Evolutionary conservation across 2,888 invertebrate genomes (phyloP), one percentile per base, ranked within the genome.

Genomic region (Nematopogon swammerdamellus): DNA sequence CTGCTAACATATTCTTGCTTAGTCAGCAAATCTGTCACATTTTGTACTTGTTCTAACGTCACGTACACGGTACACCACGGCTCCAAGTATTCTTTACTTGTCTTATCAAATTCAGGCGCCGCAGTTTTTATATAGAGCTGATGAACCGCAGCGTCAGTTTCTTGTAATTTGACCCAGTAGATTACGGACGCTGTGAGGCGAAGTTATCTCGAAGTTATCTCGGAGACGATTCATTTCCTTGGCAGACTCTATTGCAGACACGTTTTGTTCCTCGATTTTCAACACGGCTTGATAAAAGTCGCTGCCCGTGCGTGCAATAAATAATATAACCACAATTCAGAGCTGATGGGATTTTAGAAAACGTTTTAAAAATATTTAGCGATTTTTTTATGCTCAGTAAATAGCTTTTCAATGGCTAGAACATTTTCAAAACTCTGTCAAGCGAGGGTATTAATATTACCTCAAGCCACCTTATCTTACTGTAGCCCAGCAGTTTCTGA

Each of bases 341-440:
- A n/a, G n/a, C n/a, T n/a, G n/a, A 57, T 54, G 50, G 58, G 54
- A 55, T 60, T 50, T 56, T 58, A 54, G 53, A 60, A 61, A 57
- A 60, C 56, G 49, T 49, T 55, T 57, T 58, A 60, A 55, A 58
- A 45, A 50, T 57, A 47, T 29, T 29, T 20, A 48, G 59, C 60
- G 52, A 60, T 60, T 61, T 58, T 30, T 61, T 58, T 49, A 57
- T 58, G 44, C 57, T 57, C 56, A 60, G 54, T 57, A 62, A 62
- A 52, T 62, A 62, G 52, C 44, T 55, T 57, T 59, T 61, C 52
- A 61, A 58, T 18, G 60, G 58, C 55, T 58, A 56, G 51, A 52
- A 62, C 59, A 61, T 61, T 60, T 62, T 61, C 52, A 60, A 36
- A 57, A 58, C 47, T 51, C 54, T 56, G 48, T 53, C 51, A 49